A percentile compares a stretch with the other conserved stretches of the same genome.
Evolutionary conservation across 1,140 invertebrate species (phyloP).

Genomic region (Ceratosolen solmsi): DNA sequence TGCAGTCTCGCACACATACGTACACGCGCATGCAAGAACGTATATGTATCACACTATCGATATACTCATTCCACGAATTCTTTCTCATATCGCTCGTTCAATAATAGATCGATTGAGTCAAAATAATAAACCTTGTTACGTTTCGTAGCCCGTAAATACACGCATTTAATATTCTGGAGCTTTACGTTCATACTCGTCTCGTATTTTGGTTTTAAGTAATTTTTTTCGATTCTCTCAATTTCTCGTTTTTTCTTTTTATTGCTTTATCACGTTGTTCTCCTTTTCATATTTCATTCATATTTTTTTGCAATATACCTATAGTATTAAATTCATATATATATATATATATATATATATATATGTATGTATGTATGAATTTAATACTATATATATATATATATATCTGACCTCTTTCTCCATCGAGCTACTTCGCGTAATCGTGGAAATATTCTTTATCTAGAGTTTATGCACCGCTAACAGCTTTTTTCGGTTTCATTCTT

Average conservation of each 20-base stretch:
- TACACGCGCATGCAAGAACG: constrained; percentile 27
- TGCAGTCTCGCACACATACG: neutral
- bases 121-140: neutral
- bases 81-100: neutral
- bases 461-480: neutral
- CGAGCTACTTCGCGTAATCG: neutral
- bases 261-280: neutral
- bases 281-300: neutral
- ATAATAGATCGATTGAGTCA: neutral
- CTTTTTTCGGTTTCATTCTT: constrained; percentile 1
- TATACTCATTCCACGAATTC: neutral
- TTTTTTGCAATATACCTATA: constrained; percentile 7
- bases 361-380: too few relatives aligned
- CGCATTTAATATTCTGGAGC: constrained; percentile 8
- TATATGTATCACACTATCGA: constrained; percentile 30
- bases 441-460: neutral
- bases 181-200: neutral
- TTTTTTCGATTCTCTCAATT: constrained; percentile 27
- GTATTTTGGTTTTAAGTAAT: constrained; percentile 5
- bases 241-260: constrained; percentile 18
- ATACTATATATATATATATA: too few relatives aligned
- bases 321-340: too few relatives aligned
- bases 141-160: neutral
- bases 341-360: too few relatives aligned
- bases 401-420: constrained; percentile 2